Evolutionary conservation across 2,888 invertebrate genomes (phyloP).

Genomic region (Drosophila quinaria): DNA sequence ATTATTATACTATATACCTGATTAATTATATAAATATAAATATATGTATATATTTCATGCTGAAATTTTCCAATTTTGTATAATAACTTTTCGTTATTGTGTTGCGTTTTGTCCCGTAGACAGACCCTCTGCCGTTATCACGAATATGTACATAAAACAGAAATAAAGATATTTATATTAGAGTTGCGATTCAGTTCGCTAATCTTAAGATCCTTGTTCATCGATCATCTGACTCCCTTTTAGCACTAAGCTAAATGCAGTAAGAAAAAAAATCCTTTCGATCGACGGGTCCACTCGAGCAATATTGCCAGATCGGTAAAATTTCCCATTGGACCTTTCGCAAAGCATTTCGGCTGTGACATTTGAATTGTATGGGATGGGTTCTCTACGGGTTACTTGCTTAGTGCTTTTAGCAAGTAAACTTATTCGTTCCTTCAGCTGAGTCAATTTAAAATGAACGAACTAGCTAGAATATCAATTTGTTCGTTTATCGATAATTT

Average conservation of each 20-base stretch:
- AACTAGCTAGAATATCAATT: neutral
- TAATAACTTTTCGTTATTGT: conserved; percentile 11
- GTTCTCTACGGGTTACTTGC: no score
- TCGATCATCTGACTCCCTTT: neutral
- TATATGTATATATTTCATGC: conserved; percentile 13
- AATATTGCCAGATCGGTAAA: no score
- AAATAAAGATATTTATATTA: neutral
- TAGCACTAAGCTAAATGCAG: no score
- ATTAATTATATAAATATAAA: conserved; percentile 3
- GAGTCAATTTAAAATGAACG: neutral
- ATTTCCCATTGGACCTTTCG: no score
- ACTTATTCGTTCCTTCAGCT: neutral
- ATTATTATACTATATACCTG: conserved; percentile 5
- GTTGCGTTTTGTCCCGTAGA: conserved; percentile 26
- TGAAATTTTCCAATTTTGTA: conserved; percentile 4
- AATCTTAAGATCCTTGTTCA: neutral
- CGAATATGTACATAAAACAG: conserved; percentile 14
- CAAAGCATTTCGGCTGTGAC: no score
- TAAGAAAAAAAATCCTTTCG: no score
- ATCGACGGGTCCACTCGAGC: no score
- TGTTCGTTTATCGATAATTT: neutral
- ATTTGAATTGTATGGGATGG: no score
- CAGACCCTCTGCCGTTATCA: neutral
- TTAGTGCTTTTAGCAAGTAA: neutral
- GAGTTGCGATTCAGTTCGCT: neutral